Base-by-base conservation (phyloP, 2,888 invertebrate genomes). In the Chelonus formosanus region DNA sequence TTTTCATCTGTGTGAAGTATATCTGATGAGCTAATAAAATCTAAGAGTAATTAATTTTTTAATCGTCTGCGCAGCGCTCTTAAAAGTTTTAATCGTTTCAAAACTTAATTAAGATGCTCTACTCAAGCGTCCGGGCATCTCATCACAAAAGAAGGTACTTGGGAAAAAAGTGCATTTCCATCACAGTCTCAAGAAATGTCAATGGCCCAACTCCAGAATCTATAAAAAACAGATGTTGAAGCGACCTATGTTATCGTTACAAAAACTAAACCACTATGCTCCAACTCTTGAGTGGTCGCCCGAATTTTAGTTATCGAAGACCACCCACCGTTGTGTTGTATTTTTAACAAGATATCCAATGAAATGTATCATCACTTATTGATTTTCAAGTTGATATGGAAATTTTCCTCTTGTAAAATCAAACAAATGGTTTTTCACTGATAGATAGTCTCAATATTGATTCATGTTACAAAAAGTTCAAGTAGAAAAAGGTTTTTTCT, bases 51-150 rank as follows among this genome's bases (percentile, higher is more conserved):
- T 52, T 5, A 52, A 52, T 52, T 52, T 52, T 52, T 52, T 52
- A 52, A 52, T 52, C 52, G 32, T 20, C 32, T 31, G 52, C 32
- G 32, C 6, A 52, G 52, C 32, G 10, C 34, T 52, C 52, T 52
- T 52, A 52, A 52, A 52, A 52, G 32, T 52, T 52, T 32, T 52
- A 52, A 52, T 52, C 32, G 52, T 52, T 52, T 52, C 34, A 52
- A 52, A 52, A 52, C 52, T 32, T 52, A 52, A 52, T 52, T 52
- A 40, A 40, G 6, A 31, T 31, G 52, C 32, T 32, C 52, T 52
- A 52, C 52, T 52, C 52, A 7, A 52, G 40, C 40, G 6, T 40
- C 40, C 34, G 7, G 31, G 4, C n/a, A 10, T 10, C 47, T 52
- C 52, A 32, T 52, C 52, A 32, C 52, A 32, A 32, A 32, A 32